phyloP scores from a whole-genome alignment of 2,797 vertebrate genomes.

The Austrolebias charrua region DNA sequence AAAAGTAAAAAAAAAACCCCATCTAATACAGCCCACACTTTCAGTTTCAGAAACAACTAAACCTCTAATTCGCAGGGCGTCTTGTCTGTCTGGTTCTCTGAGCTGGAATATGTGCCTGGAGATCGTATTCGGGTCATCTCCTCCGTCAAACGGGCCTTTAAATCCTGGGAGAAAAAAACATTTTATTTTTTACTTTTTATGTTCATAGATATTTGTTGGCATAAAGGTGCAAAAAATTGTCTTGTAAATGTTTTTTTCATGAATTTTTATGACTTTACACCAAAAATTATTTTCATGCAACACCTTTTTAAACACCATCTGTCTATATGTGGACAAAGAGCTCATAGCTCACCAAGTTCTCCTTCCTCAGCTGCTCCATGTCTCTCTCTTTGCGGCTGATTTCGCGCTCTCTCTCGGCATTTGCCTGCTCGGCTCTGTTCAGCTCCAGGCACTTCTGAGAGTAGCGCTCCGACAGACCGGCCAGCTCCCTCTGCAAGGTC shows the following conservation, averaged over 20 bases:
- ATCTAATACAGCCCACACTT: constrained; percentile 1
- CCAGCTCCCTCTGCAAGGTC: constrained; percentile 87
- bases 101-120: constrained; percentile 71
- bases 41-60: constrained; percentile 27
- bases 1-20: background rate
- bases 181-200: background rate
- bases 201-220: background rate
- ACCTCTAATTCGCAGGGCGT: constrained; percentile 89
- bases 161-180: constrained; percentile 75
- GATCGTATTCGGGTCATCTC: constrained; percentile 83
- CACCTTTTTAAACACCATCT: too few relatives aligned
- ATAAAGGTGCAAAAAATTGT: background rate
- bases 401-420: constrained; percentile 82
- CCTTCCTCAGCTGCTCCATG: constrained; percentile 87
- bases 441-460: constrained; percentile 96
- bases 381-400: constrained; percentile 85
- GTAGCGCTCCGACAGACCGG: constrained; percentile 90
- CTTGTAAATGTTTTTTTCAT: background rate
- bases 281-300: too few relatives aligned
- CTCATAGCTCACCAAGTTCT: constrained; percentile 92
- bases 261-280: background rate
- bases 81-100: constrained; percentile 72
- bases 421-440: constrained; percentile 82
- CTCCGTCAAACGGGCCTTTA: constrained; percentile 84
- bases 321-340: background rate